Evolutionary conservation across 1,140 invertebrate genomes (phyloP).

Genomic region (Drusus annulatus): DNA sequence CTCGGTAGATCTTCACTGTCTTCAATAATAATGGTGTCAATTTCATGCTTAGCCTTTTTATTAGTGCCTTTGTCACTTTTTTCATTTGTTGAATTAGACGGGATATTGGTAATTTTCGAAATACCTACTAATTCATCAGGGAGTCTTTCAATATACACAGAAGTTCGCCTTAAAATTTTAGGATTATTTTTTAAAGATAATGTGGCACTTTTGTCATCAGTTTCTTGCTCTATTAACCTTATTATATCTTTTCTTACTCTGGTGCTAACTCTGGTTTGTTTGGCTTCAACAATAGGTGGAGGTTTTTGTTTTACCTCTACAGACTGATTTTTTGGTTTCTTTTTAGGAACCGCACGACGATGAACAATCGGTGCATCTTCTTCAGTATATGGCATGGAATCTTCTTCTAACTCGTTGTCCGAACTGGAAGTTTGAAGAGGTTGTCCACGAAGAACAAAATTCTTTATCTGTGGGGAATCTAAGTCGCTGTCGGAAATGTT

Average conservation of each 20-base stretch:
- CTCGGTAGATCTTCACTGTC: too few relatives aligned
- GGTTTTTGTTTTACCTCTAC: not conserved
- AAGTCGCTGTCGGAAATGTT: conserved; percentile 27
- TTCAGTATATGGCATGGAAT: not conserved
- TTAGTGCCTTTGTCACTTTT: not conserved
- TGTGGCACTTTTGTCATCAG: not conserved
- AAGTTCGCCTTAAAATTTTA: not conserved
- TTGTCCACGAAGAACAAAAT: not conserved
- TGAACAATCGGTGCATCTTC: conserved; percentile 11
- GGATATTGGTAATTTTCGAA: too few relatives aligned
- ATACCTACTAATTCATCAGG: too few relatives aligned
- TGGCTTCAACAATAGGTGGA: conserved; percentile 11
- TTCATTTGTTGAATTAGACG: not conserved
- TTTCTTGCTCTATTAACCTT: conserved; percentile 3
- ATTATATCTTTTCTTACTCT: conserved; percentile 12
- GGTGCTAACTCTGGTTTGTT: not conserved
- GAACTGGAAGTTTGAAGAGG: conserved; percentile 5
- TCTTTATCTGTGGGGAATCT: conserved; percentile 38
- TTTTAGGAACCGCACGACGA: conserved; percentile 15
- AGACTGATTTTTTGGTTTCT: not conserved
- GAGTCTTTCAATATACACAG: not conserved
- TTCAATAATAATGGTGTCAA: not conserved
- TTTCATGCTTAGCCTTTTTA: not conserved
- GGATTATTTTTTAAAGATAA: not conserved
- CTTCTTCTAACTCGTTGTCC: conserved; percentile 16